Evolutionary conservation across 2,888 invertebrate species (phyloP), one percentile per base, ranked within the genome.

Genomic region (Tetheella fluctuosa): DNA sequence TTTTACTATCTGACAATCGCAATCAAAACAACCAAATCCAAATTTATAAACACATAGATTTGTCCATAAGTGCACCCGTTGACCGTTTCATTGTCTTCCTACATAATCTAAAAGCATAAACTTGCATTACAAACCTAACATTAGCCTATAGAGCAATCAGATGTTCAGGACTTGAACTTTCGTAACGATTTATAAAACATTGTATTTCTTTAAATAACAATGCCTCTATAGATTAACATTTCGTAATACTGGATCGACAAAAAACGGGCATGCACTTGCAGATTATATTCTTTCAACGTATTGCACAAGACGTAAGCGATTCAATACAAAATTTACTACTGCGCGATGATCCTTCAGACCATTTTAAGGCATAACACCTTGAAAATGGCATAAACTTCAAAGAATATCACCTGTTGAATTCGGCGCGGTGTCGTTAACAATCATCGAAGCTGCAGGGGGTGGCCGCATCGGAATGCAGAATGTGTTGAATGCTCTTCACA

Each of bases 391-490:
- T 64, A 66, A 68, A 70, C 63, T 64, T 66, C 65, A 70, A 64
- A 69, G 64, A 64, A 66, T 71, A 65, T 68, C 68, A 74, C 70
- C 67, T 71, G 64, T 64, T 67, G 52, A 70, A 68, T 73, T 73
- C 61, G 62, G 56, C n/a, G 10, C 28, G 42, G 55, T 68, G 71
- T 74, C 72, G 64, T 68, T 69, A 75, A 73, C 73, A 80, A 81
- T 79, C 76, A 76, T 74, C 66, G 67, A 63, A 63, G 63, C 80
- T 71, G 74, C 80, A 76, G 83, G 83, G 79, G 84, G 81, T 78
- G 78, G 80, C 77, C 77, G 71, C 80, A 68, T 62, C 64, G 82
- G 84, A 67, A 73, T 72, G 76, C 72, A 70, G 67, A 67, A 73
- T 60, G 67, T 71, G 71, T 68, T 68, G 71, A 70, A 71, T 58